These are phyloP conservation scores for Helostoma temminkii DNA, from an alignment of 2,797 vertebrate species.

Conservation along the genomic window DNA sequence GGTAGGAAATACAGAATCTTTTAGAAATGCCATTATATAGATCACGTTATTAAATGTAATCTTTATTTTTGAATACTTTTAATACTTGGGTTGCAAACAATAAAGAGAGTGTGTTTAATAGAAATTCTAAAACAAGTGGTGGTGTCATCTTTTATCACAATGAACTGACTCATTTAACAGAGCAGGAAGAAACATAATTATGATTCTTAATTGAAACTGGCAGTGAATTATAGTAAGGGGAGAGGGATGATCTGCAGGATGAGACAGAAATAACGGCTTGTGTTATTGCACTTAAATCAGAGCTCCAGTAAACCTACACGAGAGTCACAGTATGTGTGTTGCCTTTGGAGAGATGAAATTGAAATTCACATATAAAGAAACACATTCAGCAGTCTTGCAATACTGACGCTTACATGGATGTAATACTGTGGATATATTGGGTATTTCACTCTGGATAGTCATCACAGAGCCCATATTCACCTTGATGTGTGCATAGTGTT, in stretches of 20 bases:
- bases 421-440: constrained; percentile 34
- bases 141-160: constrained; percentile 74
- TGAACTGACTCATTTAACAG: constrained; percentile 62
- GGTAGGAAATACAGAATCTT: background rate
- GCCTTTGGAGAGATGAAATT: constrained; percentile 33
- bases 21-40: constrained; percentile 18
- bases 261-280: constrained; percentile 56
- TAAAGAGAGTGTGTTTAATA: constrained; percentile 62
- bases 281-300: constrained; percentile 60
- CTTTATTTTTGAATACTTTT: constrained; percentile 42
- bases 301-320: constrained; percentile 42
- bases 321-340: constrained; percentile 43
- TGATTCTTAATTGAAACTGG: constrained; percentile 77
- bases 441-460: constrained; percentile 46
- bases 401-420: constrained; percentile 32
- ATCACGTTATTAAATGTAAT: constrained; percentile 16
- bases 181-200: constrained; percentile 75
- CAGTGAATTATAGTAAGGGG: constrained; percentile 61
- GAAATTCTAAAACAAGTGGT: constrained; percentile 63
- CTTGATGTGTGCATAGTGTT: constrained; percentile 34
- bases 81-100: constrained; percentile 40
- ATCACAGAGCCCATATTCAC: constrained; percentile 32
- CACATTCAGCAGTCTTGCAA: constrained; percentile 35
- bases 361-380: constrained; percentile 13
- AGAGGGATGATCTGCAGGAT: constrained; percentile 47